A percentile compares a stretch with the other conserved stretches of the same genome.
These are phyloP conservation scores for Brachionus asplanchnoidis DNA, from an alignment of 1,140 invertebrate species.

Conservation along the genomic window DNA sequence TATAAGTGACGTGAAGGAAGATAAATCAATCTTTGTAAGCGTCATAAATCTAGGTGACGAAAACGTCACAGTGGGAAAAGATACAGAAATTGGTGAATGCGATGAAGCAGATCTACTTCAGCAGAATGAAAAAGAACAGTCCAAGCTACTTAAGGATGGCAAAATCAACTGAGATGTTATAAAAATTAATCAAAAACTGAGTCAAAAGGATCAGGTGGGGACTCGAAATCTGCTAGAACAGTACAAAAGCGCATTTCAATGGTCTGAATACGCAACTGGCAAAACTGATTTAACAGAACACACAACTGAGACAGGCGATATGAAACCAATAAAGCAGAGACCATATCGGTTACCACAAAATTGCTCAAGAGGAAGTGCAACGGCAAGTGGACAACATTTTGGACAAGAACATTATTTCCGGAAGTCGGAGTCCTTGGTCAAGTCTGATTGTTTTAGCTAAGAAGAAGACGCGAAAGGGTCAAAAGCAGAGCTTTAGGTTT, in stretches of 20 bases:
- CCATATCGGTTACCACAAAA: neutral
- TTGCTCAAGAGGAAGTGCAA: neutral
- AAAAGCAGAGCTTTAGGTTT: neutral
- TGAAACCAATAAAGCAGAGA: neutral
- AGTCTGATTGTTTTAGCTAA: neutral
- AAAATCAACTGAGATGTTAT: neutral
- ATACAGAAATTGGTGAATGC: neutral
- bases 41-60: neutral
- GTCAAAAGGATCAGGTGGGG: neutral
- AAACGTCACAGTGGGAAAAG: neutral
- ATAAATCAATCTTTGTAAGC: neutral
- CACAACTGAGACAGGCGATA: neutral
- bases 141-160: neutral
- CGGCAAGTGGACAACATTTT: neutral
- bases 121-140: neutral
- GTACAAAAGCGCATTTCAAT: neutral
- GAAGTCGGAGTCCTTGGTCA: neutral
- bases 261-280: neutral
- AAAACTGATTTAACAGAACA: neutral
- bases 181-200: neutral
- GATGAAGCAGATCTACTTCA: neutral
- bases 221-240: neutral
- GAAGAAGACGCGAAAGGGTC: neutral
- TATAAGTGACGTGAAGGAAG: neutral
- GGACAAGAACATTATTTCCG: conserved; percentile 44